phyloP scores from a whole-genome alignment of 2,888 invertebrate genomes.

The Pandemis cinnamomeana region DNA sequence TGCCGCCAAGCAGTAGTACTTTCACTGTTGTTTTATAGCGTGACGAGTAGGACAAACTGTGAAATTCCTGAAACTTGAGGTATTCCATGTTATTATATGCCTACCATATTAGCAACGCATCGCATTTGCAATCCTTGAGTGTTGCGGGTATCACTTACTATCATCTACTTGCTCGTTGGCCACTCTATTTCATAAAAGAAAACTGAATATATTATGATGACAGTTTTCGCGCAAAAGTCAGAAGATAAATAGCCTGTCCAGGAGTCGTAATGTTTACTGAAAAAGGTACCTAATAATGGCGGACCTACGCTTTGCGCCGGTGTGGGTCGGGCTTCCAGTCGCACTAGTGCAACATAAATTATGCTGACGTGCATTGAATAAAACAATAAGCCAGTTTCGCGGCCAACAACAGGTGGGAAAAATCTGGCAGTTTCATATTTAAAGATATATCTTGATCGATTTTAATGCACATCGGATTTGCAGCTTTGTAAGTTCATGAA shows the following conservation, averaged over 20 bases:
- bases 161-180: too few relatives aligned
- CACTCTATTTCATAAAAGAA: too few relatives aligned
- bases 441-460: not conserved
- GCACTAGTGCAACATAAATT: conserved; percentile 58
- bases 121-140: too few relatives aligned
- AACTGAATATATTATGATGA: conserved; percentile 47
- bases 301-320: conserved; percentile 51
- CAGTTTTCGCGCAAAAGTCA: conserved; percentile 49
- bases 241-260: conserved; percentile 53
- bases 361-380: conserved; percentile 64
- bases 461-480: not conserved
- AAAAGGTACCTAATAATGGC: conserved; percentile 56
- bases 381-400: conserved; percentile 54
- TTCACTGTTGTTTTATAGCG: too few relatives aligned
- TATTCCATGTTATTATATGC: too few relatives aligned
- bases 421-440: conserved; percentile 13
- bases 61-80: too few relatives aligned
- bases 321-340: conserved; percentile 54
- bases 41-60: too few relatives aligned
- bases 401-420: conserved; percentile 59
- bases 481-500: not conserved
- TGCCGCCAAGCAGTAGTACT: too few relatives aligned
- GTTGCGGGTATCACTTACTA: too few relatives aligned
- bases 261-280: conserved; percentile 60
- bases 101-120: too few relatives aligned